Base-by-base conservation (phyloP, 2,888 invertebrate species). In the Strigamia transsilvanica region DNA sequence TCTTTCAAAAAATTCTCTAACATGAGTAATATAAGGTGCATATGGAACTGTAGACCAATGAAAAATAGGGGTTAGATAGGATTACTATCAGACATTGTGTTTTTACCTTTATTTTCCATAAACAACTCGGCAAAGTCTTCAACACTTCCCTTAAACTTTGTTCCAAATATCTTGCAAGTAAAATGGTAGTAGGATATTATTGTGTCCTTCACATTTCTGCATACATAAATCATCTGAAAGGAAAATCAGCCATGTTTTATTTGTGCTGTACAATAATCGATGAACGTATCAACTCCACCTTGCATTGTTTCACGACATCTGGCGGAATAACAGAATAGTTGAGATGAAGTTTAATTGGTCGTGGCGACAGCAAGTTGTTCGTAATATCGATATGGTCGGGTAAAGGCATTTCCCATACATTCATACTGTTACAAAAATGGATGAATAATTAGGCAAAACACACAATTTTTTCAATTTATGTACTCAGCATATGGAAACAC, bases 61-160 rank as follows among this genome's bases (percentile, higher is more conserved):
- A 12, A 27, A 3, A 27, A 27, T 27, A 27, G 3, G 1, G 27
- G 27, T 27, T 27, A 27, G 27, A 27, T 1, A 2, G 27, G 27
- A 3, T 1, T 27, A 27, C 27, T 3, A 27, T 27, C 27, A 1
- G 27, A 3, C 3, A 27, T 9, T 46, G n/a, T 5, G 3, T 46
- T 46, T n/a, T 56, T 18, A 56, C 56, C 18, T 56, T 56, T 56
- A 18, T 56, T 56, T 56, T 56, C 56, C 56, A 56, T 56, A 18
- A 56, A 56, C 18, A 56, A 9, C 0, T 56, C 18, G 0, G 18
- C 56, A 56, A 18, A 56, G n/a, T 56, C 56, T 7, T 56, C 56
- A 18, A 56, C 0, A 56, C 1, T 56, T 73, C 73, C 73, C 3
- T 13, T 1, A 73, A 73, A 73, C 13, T 32, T 15, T 4, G 27